Conservation (phyloP, 2,888 invertebrate species). For the Scaptomyza reducta region DNA sequence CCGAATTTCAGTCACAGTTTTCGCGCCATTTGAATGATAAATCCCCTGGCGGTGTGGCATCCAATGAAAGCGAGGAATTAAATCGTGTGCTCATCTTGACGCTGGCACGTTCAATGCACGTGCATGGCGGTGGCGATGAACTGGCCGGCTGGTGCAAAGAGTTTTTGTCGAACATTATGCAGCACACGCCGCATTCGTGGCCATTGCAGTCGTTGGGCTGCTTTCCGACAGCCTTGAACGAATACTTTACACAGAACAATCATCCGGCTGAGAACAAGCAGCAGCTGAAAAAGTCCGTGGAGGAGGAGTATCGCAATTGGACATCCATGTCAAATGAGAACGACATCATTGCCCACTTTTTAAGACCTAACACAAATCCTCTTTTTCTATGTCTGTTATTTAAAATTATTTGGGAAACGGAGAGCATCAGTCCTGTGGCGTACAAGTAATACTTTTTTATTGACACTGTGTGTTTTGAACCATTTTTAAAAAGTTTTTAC, state of each 20-base stretch:
- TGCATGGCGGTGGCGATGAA: conserved; percentile 89
- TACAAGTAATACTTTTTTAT: conserved; percentile 89
- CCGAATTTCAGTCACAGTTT: conserved; percentile 96
- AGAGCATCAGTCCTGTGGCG: conserved; percentile 96
- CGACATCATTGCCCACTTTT: conserved; percentile 97
- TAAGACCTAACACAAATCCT: conserved; percentile 95
- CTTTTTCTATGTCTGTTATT: conserved; percentile 96
- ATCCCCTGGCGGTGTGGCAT: conserved; percentile 89
- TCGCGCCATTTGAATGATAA: conserved; percentile 96
- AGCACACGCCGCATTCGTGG: conserved; percentile 98
- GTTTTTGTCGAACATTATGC: conserved; percentile 94
- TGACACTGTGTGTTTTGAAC: neutral
- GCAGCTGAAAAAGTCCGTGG: conserved; percentile 95
- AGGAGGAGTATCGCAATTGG: conserved; percentile 98
- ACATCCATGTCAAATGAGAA: conserved; percentile 98
- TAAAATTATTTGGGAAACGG: conserved; percentile 98
- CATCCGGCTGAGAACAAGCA: conserved; percentile 95
- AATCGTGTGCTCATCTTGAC: conserved; percentile 97
- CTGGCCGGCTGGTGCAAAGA: conserved; percentile 93
- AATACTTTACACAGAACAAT: conserved; percentile 94
- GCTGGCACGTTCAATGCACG: conserved; percentile 96
- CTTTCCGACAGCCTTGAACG: conserved; percentile 94
- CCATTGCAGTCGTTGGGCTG: conserved; percentile 95
- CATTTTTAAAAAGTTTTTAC: conserved; percentile 18
- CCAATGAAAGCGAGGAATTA: conserved; percentile 97